Conservation (phyloP, 1,140 invertebrate genomes). For the Orussus abietinus region DNA sequence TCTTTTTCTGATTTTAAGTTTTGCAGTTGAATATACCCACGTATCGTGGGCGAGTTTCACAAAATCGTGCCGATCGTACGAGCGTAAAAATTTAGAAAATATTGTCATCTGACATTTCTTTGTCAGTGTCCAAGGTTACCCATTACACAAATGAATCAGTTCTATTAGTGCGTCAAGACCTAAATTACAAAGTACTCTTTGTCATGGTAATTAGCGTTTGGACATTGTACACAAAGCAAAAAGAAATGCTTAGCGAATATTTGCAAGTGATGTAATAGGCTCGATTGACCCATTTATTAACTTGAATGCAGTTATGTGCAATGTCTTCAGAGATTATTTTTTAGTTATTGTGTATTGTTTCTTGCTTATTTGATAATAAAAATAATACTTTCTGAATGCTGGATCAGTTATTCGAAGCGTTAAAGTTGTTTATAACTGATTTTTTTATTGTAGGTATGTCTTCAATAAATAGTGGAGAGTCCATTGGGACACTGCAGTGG, state of each 20-base stretch:
- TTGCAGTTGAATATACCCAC: not conserved
- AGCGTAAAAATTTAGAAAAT: not conserved
- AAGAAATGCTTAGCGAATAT: no score
- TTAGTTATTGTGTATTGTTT: no score
- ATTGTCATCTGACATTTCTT: slow-evolving; percentile 12
- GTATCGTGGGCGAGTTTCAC: slow-evolving; percentile 1
- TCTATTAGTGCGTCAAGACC: not conserved
- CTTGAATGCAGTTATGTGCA: slow-evolving; percentile 12
- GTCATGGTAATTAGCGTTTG: not conserved
- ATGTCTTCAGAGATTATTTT: no score
- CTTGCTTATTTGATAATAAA: no score
- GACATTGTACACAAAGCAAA: not conserved
- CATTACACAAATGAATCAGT: not conserved
- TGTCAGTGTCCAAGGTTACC: slow-evolving; percentile 11
- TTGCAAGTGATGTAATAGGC: no score
- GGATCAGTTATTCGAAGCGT: no score
- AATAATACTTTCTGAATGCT: no score
- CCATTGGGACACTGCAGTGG: slow-evolving; percentile 46
- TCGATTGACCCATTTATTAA: no score
- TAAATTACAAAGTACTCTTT: slow-evolving; percentile 1
- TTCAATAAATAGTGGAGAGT: slow-evolving; percentile 46
- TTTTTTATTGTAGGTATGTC: no score
- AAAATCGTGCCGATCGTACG: slow-evolving; percentile 1
- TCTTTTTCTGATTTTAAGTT: not conserved
- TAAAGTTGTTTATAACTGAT: no score